Base-by-base conservation (phyloP, 1,140 invertebrate species). In the Trichonephila inaurata region DNA sequence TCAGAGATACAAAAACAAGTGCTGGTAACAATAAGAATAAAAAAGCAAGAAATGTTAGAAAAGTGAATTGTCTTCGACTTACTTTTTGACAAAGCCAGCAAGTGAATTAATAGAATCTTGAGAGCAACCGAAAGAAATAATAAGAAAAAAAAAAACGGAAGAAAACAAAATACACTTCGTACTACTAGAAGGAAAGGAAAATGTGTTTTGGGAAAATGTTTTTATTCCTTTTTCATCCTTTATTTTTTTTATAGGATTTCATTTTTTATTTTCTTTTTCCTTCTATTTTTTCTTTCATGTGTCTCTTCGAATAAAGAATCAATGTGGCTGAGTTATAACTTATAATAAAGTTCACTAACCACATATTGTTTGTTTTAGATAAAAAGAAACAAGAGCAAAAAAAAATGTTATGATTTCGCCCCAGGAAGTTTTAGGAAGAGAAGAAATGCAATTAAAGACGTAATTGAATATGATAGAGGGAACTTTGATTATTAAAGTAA, bases 71-170 rank as follows among this genome's bases (percentile, higher is more conserved):
- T 85, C 82, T 92, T 92, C 90, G 58, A 85, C 33, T 69, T 77
- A 85, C 18, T 69, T 92, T 92, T 85, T 92, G 40, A 66, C 58
- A 85, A 92, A 85, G 69, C 90, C 60, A 60, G 60, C 81, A 85
- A 92, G 82, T 85, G 90, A 92, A 92, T 92, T 92, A 92, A 92
- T 92, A 92, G 90, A 92, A 92, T 92, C 90, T 92, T 82, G 82
- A 88, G 62, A 64, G 86, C 19, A 83, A 83, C 44, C 82, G n/a
- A 60, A 51, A 51, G 82, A 58, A 83, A 60, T 60, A 77, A 33
- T 14, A 77, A 69, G 28, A 19, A 16, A 77, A 40, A 77, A n/a
- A 33, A 33, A 77, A 18, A 33, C 1, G 6, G 62, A 87, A 87
- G 40, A 62, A 87, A 87, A 33, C 24, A 87, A 87, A 87, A 87